Evolutionary conservation across 1,140 invertebrate genomes (phyloP).

Genomic region (Rhysida immarginata): DNA sequence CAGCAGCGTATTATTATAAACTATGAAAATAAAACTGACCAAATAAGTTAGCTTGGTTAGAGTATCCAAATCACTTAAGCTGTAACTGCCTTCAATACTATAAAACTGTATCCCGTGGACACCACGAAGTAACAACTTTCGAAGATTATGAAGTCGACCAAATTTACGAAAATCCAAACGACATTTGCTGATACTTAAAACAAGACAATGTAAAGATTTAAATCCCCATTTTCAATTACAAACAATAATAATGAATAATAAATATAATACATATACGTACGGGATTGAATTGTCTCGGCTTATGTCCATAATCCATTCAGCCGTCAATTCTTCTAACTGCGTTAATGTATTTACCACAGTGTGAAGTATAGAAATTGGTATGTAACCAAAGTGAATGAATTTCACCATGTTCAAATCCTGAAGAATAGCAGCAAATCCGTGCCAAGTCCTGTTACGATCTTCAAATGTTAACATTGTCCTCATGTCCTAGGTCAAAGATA

Average conservation of each 20-base stretch:
- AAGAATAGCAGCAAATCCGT: not conserved
- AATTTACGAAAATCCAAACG: slow-evolving; percentile 1
- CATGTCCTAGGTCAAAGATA: slow-evolving; percentile 1
- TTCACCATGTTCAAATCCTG: not conserved
- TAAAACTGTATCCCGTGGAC: too few species aligned
- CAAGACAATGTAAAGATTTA: not conserved
- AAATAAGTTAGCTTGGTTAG: too few species aligned
- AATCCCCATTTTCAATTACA: not conserved
- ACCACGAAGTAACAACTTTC: too few species aligned
- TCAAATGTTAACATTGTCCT: slow-evolving; percentile 6
- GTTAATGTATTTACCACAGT: not conserved
- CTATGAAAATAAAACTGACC: too few species aligned
- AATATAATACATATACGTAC: too few species aligned
- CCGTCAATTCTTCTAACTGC: slow-evolving; percentile 1
- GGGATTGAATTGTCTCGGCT: not conserved
- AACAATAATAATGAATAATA: not conserved
- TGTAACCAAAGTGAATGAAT: slow-evolving; percentile 1
- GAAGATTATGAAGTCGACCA: too few species aligned
- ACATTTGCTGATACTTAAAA: not conserved
- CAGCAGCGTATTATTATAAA: too few species aligned
- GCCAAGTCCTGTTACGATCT: slow-evolving; percentile 5
- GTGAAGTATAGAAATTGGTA: not conserved
- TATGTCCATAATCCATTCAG: slow-evolving; percentile 2
- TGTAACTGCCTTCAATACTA: too few species aligned
- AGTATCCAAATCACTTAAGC: too few species aligned